A percentile compares a stretch with the other conserved stretches of the same genome.
Evolutionary conservation across 1,140 invertebrate genomes (phyloP).

Genomic region (Drosophila virilis): DNA sequence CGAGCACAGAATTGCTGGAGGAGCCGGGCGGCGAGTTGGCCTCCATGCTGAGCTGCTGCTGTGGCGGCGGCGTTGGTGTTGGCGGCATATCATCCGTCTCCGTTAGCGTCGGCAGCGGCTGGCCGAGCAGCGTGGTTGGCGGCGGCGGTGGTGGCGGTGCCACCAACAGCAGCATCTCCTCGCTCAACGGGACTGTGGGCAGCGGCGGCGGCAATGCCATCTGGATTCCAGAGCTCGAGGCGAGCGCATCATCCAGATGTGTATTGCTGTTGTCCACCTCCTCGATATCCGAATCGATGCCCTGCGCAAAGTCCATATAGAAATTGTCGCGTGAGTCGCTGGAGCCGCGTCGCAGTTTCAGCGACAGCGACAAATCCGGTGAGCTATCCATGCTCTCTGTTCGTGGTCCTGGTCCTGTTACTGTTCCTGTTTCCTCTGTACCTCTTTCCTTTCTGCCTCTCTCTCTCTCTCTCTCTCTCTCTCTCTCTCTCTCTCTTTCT

Average conservation of each 20-base stretch:
- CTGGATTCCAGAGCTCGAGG: constrained; percentile 19
- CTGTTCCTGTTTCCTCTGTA: not conserved
- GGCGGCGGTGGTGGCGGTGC: constrained; percentile 66
- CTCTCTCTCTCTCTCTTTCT: constrained; percentile 5
- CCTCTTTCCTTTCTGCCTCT: too few relatives aligned
- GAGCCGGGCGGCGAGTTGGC: constrained; percentile 52
- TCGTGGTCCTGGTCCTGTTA: not conserved
- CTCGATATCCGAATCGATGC: constrained; percentile 94
- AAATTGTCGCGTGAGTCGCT: constrained; percentile 94
- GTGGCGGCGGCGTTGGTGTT: constrained; percentile 77
- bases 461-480: too few relatives aligned
- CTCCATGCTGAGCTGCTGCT: constrained; percentile 45
- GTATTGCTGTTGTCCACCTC: constrained; percentile 89
- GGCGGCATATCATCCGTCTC: constrained; percentile 81
- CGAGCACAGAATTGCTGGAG: constrained; percentile 70
- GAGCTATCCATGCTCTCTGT: constrained; percentile 87
- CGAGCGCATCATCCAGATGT: constrained; percentile 34
- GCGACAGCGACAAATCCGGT: constrained; percentile 90
- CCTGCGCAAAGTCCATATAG: constrained; percentile 94
- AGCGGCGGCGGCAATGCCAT: constrained; percentile 49
- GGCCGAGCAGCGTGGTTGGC: constrained; percentile 44
- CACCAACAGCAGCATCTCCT: constrained; percentile 63
- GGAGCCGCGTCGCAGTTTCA: constrained; percentile 91
- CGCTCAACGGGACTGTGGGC: constrained; percentile 51
- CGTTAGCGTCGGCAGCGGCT: constrained; percentile 72